Base-by-base conservation (phyloP, 2,888 invertebrate genomes). In the Auanema sp. region DNA sequence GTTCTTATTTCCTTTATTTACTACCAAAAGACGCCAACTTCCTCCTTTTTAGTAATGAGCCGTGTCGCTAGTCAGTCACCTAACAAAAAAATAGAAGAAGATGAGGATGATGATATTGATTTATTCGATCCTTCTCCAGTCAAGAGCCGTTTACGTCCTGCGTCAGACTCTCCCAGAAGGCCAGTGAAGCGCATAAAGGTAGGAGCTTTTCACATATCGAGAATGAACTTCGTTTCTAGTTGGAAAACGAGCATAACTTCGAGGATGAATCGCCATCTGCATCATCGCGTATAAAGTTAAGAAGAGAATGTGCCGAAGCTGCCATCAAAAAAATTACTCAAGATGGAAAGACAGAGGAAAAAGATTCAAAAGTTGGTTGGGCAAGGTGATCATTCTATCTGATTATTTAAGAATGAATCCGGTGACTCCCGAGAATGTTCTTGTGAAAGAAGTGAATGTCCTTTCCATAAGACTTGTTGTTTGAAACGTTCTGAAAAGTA, bases 391-490 rank as follows among this genome's bases (percentile, higher is more conserved):
- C 10, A 11, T 10, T 47, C n/a, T 47, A 16, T 49, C 6, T 21
- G 4, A 41, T 25, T 18, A 57, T 43, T 57, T 18, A 24, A 14
- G 18, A 18, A 52, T 18, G 58, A 58, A 49, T 10, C 56, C 12
- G 16, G 33, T 6, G 62, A 69, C 10, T 65, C 66, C 40, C 60
- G 69, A 24, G 75, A 75, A 52, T 69, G 75, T 14, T 75, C 74
- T 12, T 75, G 75, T 47, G 75, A 75, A 50, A 58, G 75, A 51
- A 68, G 65, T 56, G 74, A 75, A 18, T 75, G 74, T 25, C 59
- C 70, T 1, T 21, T 61, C 16, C 57, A 65, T 49, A 75, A 68
- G 56, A 40, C 42, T 11, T 75, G 75, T 49, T 65, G 64, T 44
- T 58, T 72, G 23, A 43, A 33, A 14, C 25, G 72, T 14, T 18